Base-by-base conservation (phyloP, 2,888 invertebrate genomes). In the Acanthosepion lycidas region DNA sequence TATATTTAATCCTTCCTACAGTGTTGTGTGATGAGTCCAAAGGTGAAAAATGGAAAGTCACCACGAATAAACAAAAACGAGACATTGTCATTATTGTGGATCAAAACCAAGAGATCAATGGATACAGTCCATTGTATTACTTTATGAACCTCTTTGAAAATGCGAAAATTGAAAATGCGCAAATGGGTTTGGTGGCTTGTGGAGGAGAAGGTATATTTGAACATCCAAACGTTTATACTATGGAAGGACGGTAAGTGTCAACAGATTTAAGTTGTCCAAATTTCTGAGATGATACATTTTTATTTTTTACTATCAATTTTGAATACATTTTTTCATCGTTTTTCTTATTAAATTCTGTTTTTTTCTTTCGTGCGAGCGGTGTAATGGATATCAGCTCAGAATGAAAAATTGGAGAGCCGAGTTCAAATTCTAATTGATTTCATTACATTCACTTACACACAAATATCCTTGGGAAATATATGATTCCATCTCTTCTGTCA, bases 81-180 rank as follows among this genome's bases (percentile, higher is more conserved):
- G 94, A 94, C n/a, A 59, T 94, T 48, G 94, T 94, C 33, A 33
- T 94, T 59, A 94, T 94, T 18, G 55, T 94, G 18, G 94, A 94
- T 94, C 55, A 94, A 28, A 53, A 94, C 64, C 51, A 94, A 33
- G 23, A n/a, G 15, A 94, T 94, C 33, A 55, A n/a, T 55, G 53
- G 53, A 23, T n/a, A 51, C n/a, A 28, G 51, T n/a, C 51, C 93
- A 51, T n/a, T 53, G 15, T n/a, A 53, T 51, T 94, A 94, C 48
- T 53, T 94, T 42, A 48, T 55, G n/a, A 55, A 33, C 15, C 55
- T 94, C 23, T 94, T 94, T 64, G 64, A 64, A 20, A 33, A 33
- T 55, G 64, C 55, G 8, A 53, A 94, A 53, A 33, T 94, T 23
- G 48, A 55, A 42, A 55, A 64, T 12, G 55, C 64, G 33, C 53